Evolutionary conservation across 35 echinoderm and acorn worm species (phyloP).

Genomic region (Heliocidaris erythrogramma): DNA sequence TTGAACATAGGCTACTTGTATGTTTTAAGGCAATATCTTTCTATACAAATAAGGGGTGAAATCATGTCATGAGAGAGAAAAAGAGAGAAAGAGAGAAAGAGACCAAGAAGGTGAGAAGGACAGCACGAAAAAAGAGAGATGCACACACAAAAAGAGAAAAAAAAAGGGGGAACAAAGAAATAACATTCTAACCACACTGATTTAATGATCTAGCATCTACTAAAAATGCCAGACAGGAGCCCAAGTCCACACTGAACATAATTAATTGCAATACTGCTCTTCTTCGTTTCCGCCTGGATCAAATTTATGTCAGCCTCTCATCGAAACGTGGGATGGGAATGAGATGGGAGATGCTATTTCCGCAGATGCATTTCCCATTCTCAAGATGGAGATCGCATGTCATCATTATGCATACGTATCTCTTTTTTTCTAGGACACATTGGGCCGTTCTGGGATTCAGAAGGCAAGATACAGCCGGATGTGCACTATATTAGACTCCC

Average conservation of each 20-base stretch:
- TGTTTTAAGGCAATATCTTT: background rate
- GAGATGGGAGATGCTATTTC: conserved; percentile 5
- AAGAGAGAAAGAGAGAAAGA: background rate
- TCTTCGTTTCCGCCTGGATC: background rate
- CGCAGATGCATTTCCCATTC: background rate
- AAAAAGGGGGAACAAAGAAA: background rate
- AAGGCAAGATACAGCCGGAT: background rate
- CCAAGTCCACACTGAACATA: background rate
- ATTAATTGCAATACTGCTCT: background rate
- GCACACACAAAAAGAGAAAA: background rate
- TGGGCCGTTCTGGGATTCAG: background rate
- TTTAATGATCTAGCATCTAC: background rate
- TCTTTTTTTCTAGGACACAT: background rate
- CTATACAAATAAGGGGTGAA: background rate
- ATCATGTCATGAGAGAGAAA: too few relatives aligned
- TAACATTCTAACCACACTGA: background rate
- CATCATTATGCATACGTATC: background rate
- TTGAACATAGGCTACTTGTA: too few relatives aligned
- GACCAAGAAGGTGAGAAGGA: background rate
- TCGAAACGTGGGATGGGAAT: background rate
- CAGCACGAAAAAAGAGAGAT: background rate
- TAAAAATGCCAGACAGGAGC: background rate
- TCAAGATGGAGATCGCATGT: background rate
- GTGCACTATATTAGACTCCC: background rate
- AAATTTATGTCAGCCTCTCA: background rate